A percentile compares a stretch with the other conserved stretches of the same genome.
Conservation (phyloP, 2,797 vertebrate genomes). For the Limnodromus scolopaceus region DNA sequence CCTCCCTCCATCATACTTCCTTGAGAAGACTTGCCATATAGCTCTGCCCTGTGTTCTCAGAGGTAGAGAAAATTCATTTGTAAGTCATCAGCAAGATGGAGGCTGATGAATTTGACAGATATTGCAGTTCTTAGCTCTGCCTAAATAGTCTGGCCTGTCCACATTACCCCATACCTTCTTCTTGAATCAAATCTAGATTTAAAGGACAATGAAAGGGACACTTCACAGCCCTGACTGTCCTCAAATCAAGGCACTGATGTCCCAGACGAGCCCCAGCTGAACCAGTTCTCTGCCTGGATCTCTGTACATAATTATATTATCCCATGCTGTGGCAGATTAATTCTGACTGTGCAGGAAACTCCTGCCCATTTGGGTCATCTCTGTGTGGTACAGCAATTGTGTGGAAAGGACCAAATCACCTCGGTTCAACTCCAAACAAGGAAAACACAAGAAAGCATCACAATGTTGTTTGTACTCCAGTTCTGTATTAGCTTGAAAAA, state of each 20-base stretch:
- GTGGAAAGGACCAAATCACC: background rate
- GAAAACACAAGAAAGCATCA: conserved; percentile 46
- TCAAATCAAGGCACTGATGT: background rate
- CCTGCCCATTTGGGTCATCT: conserved; percentile 32
- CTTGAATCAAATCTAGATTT: background rate
- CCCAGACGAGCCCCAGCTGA: background rate
- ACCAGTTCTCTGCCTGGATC: conserved; percentile 1
- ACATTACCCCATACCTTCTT: background rate
- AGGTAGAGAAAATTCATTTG: background rate
- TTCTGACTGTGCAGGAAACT: conserved; percentile 23
- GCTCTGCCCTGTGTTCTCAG: background rate
- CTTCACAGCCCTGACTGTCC: background rate
- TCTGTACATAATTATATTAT: conserved; percentile 14
- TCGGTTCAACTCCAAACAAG: background rate
- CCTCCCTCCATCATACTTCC: background rate
- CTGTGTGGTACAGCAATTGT: background rate
- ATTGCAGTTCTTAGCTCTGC: background rate
- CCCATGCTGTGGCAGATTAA: conserved; percentile 49
- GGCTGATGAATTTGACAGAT: background rate
- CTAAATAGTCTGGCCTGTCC: background rate
- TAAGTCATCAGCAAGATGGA: conserved; percentile 6
- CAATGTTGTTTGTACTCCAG: conserved; percentile 45
- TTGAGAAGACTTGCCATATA: background rate
- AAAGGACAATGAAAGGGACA: background rate
- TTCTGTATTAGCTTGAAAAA: conserved; percentile 62